Evolutionary conservation across 1,140 invertebrate genomes (phyloP).

Genomic region (Samia ricini): DNA sequence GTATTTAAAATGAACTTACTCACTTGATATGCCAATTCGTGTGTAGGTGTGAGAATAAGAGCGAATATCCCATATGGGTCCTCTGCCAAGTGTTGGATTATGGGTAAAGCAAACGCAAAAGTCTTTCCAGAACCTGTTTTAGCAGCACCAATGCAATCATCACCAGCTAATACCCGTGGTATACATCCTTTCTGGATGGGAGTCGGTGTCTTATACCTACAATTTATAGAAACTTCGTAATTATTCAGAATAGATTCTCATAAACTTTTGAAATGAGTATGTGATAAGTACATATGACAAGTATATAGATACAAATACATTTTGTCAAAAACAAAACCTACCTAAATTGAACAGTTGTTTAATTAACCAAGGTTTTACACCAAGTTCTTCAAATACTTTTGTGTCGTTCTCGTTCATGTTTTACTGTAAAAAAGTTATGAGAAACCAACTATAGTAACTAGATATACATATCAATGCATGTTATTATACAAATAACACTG

Average conservation of each 20-base stretch:
- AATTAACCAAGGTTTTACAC: constrained; percentile 70
- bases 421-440: not conserved
- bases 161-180: constrained; percentile 87
- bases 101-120: constrained; percentile 96
- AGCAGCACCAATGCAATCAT: constrained; percentile 95
- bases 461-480: too few species aligned
- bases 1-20: not conserved
- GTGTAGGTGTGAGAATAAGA: constrained; percentile 96
- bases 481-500: too few species aligned
- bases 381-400: constrained; percentile 59
- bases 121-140: constrained; percentile 99
- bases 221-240: constrained; percentile 22
- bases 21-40: constrained; percentile 93
- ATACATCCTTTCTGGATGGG: constrained; percentile 92
- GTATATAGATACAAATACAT: not conserved
- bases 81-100: constrained; percentile 93
- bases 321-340: constrained; percentile 26
- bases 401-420: constrained; percentile 53
- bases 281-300: too few species aligned
- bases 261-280: too few species aligned
- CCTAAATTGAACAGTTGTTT: constrained; percentile 68
- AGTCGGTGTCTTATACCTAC: constrained; percentile 89
- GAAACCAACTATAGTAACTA: too few species aligned
- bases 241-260: too few species aligned
- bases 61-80: constrained; percentile 97